Percentiles rank a stretch among this genome's conserved stretches.
These are phyloP conservation scores for Labeo catla DNA, from an alignment of 2,113 vertebrate species.

Conservation along the genomic window DNA sequence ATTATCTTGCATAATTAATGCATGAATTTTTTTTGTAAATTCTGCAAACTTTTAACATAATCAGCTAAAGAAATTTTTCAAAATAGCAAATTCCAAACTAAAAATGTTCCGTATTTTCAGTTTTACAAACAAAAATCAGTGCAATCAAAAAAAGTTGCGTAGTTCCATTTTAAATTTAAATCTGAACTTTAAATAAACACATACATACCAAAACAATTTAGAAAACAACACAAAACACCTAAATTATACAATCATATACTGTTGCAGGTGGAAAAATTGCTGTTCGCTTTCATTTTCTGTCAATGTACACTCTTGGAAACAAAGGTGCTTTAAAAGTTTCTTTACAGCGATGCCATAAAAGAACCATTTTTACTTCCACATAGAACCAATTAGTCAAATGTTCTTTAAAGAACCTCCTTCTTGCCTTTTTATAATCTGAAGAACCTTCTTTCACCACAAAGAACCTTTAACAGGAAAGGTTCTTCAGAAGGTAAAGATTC, in stretches of 20 bases:
- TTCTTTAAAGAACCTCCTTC: no score
- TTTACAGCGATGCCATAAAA: no score
- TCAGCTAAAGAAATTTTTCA: background rate
- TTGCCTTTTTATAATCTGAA: no score
- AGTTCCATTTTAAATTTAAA: background rate
- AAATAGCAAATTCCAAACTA: no score
- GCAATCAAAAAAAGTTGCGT: background rate
- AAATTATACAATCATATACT: background rate
- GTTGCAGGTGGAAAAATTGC: background rate
- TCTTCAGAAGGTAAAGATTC: no score
- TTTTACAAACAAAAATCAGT: background rate
- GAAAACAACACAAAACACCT: background rate
- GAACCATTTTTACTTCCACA: no score
- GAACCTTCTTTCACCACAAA: no score
- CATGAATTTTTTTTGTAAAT: background rate
- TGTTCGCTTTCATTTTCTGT: background rate
- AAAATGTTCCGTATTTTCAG: background rate
- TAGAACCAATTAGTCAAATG: no score
- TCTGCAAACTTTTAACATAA: background rate
- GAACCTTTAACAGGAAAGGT: no score
- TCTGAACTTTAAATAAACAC: no score
- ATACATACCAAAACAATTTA: no score
- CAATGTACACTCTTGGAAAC: background rate
- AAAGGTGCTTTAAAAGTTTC: no score
- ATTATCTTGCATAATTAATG: background rate